Percentiles rank a stretch among this genome's conserved stretches.
Conservation (phyloP, 2,797 vertebrate genomes). For the Monodelphis domestica region DNA sequence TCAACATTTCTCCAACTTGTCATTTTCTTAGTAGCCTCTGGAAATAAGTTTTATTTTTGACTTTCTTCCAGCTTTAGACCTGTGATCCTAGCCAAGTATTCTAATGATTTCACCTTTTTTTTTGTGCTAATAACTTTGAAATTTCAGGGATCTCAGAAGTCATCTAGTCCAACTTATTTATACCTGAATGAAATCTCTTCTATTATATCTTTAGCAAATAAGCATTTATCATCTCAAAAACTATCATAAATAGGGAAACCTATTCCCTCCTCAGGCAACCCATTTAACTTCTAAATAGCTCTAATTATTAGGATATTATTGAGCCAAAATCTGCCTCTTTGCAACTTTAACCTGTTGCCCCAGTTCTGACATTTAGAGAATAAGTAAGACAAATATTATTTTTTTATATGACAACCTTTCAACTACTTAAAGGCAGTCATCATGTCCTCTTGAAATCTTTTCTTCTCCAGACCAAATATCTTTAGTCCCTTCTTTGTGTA, state of each 20-base stretch:
- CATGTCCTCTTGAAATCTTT: not conserved
- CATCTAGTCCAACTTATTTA: not conserved
- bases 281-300: not conserved
- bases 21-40: conserved; percentile 7
- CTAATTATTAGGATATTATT: not conserved
- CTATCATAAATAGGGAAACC: conserved; percentile 27
- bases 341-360: not conserved
- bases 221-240: conserved; percentile 8
- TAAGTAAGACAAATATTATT: not conserved
- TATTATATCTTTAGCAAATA: not conserved
- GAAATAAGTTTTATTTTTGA: conserved; percentile 12
- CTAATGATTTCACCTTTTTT: conserved; percentile 23
- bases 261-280: not conserved
- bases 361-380: not conserved
- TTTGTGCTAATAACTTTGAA: conserved; percentile 41
- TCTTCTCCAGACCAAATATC: not conserved
- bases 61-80: not conserved
- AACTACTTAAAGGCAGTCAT: not conserved
- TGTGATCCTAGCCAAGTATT: not conserved
- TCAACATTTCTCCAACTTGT: not conserved
- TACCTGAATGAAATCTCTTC: conserved; percentile 19
- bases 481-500: not conserved
- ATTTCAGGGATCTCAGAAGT: conserved; percentile 31
- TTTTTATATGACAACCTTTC: not conserved
- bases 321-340: not conserved